Conservation (phyloP, 2,888 invertebrate genomes). For the Mallateleia sp. region DNA sequence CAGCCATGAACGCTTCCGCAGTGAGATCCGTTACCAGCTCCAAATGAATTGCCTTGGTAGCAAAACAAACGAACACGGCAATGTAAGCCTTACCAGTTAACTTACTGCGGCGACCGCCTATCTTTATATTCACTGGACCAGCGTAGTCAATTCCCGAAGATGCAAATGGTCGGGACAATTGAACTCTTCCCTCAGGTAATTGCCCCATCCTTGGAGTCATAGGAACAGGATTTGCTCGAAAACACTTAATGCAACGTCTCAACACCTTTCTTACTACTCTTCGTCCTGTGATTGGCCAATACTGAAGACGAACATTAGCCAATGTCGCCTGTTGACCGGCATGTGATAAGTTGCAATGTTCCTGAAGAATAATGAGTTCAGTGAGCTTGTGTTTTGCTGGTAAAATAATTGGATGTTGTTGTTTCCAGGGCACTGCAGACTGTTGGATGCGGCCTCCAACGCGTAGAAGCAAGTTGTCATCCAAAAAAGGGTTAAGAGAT, state of each 20-base stretch:
- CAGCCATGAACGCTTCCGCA: too few relatives aligned
- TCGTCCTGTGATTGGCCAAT: constrained; percentile 40
- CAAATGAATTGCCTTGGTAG: constrained; percentile 5
- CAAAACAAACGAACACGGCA: constrained; percentile 10
- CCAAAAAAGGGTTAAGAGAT: too few relatives aligned
- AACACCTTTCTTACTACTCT: constrained; percentile 32
- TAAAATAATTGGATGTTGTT: constrained; percentile 69
- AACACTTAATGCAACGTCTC: constrained; percentile 50
- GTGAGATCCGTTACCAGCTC: not conserved
- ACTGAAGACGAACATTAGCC: constrained; percentile 18
- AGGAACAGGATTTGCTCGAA: constrained; percentile 19
- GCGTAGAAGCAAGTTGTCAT: too few relatives aligned
- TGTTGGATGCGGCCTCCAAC: too few relatives aligned
- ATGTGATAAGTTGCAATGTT: constrained; percentile 48
- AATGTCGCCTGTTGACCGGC: constrained; percentile 53
- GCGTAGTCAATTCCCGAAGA: not conserved
- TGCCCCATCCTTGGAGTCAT: constrained; percentile 38
- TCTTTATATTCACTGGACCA: not conserved
- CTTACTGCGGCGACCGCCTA: not conserved
- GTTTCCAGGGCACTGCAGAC: constrained; percentile 43
- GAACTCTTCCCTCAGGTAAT: constrained; percentile 33
- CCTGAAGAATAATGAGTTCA: constrained; percentile 40
- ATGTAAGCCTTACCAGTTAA: not conserved
- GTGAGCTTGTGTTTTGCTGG: constrained; percentile 48
- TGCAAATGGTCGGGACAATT: not conserved